These are phyloP conservation scores for Lithosia quadra DNA, from an alignment of 2,888 invertebrate genomes.

Conservation along the genomic window DNA sequence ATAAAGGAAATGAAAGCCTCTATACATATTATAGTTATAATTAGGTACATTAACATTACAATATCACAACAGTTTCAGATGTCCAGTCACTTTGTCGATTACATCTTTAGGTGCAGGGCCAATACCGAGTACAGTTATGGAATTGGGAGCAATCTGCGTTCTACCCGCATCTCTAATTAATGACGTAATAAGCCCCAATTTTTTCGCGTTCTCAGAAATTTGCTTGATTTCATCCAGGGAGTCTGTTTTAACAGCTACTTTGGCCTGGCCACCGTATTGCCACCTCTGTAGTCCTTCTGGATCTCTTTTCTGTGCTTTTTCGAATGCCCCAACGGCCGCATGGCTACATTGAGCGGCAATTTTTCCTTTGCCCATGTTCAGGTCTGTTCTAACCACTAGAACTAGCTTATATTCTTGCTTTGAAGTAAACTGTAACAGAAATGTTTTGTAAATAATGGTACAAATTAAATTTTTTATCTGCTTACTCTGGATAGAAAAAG, in stretches of 20 bases:
- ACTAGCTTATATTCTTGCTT: conserved; percentile 92
- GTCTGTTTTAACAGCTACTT: conserved; percentile 94
- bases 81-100: conserved; percentile 94
- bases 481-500: no score
- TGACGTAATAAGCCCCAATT: conserved; percentile 90
- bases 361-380: conserved; percentile 98
- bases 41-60: background rate
- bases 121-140: conserved; percentile 95
- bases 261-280: conserved; percentile 93
- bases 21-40: conserved; percentile 1
- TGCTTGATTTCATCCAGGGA: conserved; percentile 91
- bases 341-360: conserved; percentile 98
- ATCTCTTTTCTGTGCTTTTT: conserved; percentile 88
- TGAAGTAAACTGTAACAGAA: conserved; percentile 71
- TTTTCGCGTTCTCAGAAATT: conserved; percentile 90
- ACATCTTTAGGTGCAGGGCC: conserved; percentile 95
- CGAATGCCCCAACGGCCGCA: conserved; percentile 95
- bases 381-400: conserved; percentile 94
- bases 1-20: background rate
- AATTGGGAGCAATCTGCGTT: conserved; percentile 96
- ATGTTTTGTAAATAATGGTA: background rate
- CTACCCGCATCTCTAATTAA: conserved; percentile 96
- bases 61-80: conserved; percentile 93
- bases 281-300: conserved; percentile 87
- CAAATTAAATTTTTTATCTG: background rate